phyloP scores from a whole-genome alignment of 2,888 invertebrate species.

The Eustalomyia histrio region DNA sequence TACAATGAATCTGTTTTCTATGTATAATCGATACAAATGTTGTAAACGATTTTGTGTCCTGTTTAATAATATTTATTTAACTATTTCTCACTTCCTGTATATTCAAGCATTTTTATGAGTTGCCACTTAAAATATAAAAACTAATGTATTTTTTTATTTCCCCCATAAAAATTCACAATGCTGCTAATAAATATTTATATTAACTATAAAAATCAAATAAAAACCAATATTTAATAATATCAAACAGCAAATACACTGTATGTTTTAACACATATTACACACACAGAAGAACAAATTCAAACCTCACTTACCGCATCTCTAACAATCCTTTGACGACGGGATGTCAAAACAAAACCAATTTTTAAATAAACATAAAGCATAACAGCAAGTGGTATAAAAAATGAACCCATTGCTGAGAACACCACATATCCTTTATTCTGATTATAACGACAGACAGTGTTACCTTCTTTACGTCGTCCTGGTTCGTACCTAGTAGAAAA shows the following conservation, averaged over 20 bases:
- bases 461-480: conserved; percentile 82
- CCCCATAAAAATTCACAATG: conserved; percentile 20
- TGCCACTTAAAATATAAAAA: conserved; percentile 1
- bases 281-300: not conserved
- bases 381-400: conserved; percentile 96
- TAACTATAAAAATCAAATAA: not conserved
- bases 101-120: conserved; percentile 15
- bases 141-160: conserved; percentile 14
- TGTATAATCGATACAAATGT: too few relatives aligned
- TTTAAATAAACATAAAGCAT: conserved; percentile 97
- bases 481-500: conserved; percentile 84
- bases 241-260: not conserved
- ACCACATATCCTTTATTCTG: conserved; percentile 96
- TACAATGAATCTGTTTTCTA: too few relatives aligned
- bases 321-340: conserved; percentile 86
- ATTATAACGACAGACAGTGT: conserved; percentile 90
- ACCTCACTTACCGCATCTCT: conserved; percentile 80
- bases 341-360: conserved; percentile 91
- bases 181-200: conserved; percentile 25
- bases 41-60: too few relatives aligned
- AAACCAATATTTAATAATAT: not conserved
- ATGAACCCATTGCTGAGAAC: conserved; percentile 97
- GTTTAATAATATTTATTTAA: too few relatives aligned
- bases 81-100: not conserved
- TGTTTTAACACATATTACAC: too few relatives aligned